phyloP scores from a whole-genome alignment of 2,797 vertebrate genomes.

The Acanthurus lineatus region DNA sequence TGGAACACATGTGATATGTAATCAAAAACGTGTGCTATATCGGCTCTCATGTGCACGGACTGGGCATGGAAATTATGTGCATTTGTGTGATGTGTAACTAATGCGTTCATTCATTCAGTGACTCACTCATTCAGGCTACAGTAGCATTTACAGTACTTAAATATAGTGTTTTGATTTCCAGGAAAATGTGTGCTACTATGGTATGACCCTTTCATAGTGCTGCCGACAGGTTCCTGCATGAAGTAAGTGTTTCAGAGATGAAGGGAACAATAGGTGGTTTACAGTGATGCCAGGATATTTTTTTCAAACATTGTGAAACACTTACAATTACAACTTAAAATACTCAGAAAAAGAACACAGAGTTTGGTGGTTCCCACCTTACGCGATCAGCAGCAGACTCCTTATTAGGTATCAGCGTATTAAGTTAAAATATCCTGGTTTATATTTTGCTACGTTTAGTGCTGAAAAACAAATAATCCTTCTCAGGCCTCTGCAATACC shows the following conservation, averaged over 20 bases:
- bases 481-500: slow-evolving; percentile 42
- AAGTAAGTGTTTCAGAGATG: slow-evolving; percentile 50
- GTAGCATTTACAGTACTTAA: slow-evolving; percentile 80
- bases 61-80: slow-evolving; percentile 57
- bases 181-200: slow-evolving; percentile 75
- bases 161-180: slow-evolving; percentile 58
- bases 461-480: slow-evolving; percentile 61
- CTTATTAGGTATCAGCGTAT: slow-evolving; percentile 38
- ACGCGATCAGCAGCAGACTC: slow-evolving; percentile 45
- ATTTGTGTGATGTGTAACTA: slow-evolving; percentile 50
- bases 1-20: slow-evolving; percentile 77
- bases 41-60: slow-evolving; percentile 57
- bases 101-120: slow-evolving; percentile 57
- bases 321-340: slow-evolving; percentile 40
- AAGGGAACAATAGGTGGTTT: slow-evolving; percentile 16
- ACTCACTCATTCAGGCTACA: slow-evolving; percentile 76
- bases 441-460: slow-evolving; percentile 76
- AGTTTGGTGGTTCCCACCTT: slow-evolving; percentile 43
- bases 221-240: slow-evolving; percentile 70
- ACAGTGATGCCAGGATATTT: slow-evolving; percentile 35
- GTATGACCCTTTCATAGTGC: slow-evolving; percentile 61
- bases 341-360: slow-evolving; percentile 20
- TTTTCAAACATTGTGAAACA: slow-evolving; percentile 16
- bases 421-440: slow-evolving; percentile 63
- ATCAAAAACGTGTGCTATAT: slow-evolving; percentile 67